A percentile compares a stretch with the other conserved stretches of the same genome.
phyloP scores from a whole-genome alignment of 1,140 invertebrate genomes.

The Hyphantria cunea region DNA sequence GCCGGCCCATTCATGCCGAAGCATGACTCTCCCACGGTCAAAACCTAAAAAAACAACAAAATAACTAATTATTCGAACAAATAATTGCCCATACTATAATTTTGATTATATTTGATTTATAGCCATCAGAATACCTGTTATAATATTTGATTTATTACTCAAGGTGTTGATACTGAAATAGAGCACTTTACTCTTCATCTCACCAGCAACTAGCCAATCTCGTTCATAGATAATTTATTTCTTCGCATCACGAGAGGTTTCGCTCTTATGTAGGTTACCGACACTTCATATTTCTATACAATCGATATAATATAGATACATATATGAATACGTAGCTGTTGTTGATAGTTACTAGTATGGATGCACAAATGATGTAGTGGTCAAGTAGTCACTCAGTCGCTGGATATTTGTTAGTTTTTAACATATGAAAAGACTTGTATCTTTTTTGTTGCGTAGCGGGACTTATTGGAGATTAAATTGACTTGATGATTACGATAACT shows the following conservation, averaged over 20 bases:
- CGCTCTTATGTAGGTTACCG: conserved; percentile 56
- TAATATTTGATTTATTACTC: not conserved
- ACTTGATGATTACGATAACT: no score
- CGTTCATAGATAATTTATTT: conserved; percentile 72
- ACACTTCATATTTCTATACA: conserved; percentile 63
- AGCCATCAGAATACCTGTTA: not conserved
- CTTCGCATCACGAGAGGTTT: conserved; percentile 64
- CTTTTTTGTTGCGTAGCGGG: no score
- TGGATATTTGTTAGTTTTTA: no score
- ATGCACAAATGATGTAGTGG: no score
- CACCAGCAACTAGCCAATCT: conserved; percentile 62
- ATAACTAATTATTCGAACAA: no score
- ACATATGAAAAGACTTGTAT: no score
- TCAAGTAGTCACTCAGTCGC: no score
- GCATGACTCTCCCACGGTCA: no score
- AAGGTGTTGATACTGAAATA: conserved; percentile 28
- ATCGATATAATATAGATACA: conserved; percentile 34
- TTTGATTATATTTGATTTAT: conserved; percentile 4
- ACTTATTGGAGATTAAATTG: no score
- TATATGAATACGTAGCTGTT: not conserved
- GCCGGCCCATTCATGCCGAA: no score
- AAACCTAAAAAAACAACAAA: no score
- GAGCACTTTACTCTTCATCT: conserved; percentile 37
- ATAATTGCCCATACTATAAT: not conserved
- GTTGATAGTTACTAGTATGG: not conserved